Conservation (phyloP, 2,888 invertebrate species). For the Acleris laterana region DNA sequence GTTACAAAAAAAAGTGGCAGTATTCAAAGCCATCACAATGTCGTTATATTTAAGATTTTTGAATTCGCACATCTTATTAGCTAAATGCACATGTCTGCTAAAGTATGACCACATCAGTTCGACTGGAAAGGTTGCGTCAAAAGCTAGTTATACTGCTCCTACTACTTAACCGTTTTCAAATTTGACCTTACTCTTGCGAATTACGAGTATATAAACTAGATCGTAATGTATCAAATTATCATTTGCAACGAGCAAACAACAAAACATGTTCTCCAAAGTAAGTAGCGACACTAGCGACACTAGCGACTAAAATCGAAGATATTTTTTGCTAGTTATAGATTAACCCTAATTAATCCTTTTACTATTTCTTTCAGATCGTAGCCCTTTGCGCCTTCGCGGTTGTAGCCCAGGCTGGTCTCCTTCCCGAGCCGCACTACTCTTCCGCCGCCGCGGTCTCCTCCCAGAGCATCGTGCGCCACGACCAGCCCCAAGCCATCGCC, state of each 20-base stretch:
- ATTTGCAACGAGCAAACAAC: conserved; percentile 12
- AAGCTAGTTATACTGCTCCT: conserved; percentile 11
- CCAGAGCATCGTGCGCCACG: conserved; percentile 50
- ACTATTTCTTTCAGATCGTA: conserved; percentile 5
- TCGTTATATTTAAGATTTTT: too few species aligned
- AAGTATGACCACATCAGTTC: too few species aligned
- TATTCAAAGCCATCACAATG: too few species aligned
- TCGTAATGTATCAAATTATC: conserved; percentile 32
- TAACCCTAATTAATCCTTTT: too few species aligned
- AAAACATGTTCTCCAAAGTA: conserved; percentile 33
- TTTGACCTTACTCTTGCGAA: conserved; percentile 16
- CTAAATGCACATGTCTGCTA: too few species aligned
- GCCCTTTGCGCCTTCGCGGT: conserved; percentile 41
- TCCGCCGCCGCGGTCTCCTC: conserved; percentile 42
- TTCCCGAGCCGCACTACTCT: conserved; percentile 31
- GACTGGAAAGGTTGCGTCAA: conserved; percentile 10
- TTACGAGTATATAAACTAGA: conserved; percentile 30
- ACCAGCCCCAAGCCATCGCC: conserved; percentile 32
- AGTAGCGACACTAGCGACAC: too few species aligned
- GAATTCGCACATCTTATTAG: too few species aligned
- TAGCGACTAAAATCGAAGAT: not conserved
- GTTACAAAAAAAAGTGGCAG: too few species aligned
- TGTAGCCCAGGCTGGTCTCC: conserved; percentile 44
- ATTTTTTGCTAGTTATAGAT: too few species aligned
- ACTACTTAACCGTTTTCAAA: conserved; percentile 1